Percentiles rank a stretch among this genome's conserved stretches.
Evolutionary conservation across 2,888 invertebrate genomes (phyloP).

Genomic region (Heliconius erato): DNA sequence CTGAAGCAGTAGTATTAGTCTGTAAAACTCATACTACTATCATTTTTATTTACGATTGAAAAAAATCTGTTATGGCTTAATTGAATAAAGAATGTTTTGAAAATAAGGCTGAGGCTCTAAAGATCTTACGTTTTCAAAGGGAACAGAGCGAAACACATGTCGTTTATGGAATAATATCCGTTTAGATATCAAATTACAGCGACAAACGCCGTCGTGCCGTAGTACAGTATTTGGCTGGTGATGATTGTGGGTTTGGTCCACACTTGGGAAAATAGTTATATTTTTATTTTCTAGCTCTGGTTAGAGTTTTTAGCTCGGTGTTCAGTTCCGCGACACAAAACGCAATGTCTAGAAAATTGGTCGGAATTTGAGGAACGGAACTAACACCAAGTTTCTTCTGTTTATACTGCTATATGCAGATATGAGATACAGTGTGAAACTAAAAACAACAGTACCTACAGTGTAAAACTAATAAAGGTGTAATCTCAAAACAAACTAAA

Average conservation of each 20-base stretch:
- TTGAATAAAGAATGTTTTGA: no score
- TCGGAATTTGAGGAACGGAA: no score
- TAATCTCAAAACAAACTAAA: not conserved
- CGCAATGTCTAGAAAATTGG: no score
- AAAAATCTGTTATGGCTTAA: no score
- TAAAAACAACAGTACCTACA: not conserved
- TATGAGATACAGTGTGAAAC: not conserved
- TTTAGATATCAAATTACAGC: conserved; percentile 4
- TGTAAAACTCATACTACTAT: not conserved
- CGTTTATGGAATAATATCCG: conserved; percentile 39
- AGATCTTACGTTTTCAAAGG: conserved; percentile 2
- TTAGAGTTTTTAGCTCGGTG: no score
- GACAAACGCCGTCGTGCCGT: not conserved
- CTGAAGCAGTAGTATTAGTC: not conserved
- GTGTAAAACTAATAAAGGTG: not conserved
- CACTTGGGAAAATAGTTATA: no score
- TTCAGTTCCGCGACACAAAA: no score
- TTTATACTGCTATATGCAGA: not conserved
- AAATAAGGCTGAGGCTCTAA: not conserved
- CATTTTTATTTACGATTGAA: not conserved
- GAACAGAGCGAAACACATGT: conserved; percentile 20
- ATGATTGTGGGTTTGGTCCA: no score
- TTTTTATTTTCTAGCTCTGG: no score
- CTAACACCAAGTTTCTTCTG: no score
- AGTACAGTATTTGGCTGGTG: no score